Conservation (phyloP, 2,113 vertebrate genomes). For the Dolichallabes microphthalmus region DNA sequence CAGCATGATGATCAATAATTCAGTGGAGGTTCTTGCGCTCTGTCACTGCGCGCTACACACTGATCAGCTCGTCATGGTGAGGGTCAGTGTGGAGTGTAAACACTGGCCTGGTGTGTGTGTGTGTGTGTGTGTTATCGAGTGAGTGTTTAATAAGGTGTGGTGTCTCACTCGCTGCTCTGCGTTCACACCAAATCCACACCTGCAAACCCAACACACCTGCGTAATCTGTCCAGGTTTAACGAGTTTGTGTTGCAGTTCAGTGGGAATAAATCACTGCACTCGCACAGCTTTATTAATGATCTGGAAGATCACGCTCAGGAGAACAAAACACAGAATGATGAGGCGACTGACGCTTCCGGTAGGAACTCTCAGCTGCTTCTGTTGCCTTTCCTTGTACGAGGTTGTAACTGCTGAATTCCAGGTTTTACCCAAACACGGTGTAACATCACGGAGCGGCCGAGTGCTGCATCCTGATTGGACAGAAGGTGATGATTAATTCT, state of each 20-base stretch:
- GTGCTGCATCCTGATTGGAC: background rate
- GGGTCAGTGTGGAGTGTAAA: conserved; percentile 6
- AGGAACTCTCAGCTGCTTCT: background rate
- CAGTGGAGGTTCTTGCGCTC: background rate
- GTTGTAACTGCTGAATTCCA: background rate
- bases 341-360: background rate
- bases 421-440: background rate
- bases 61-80: background rate
- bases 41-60: background rate
- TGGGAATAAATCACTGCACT: background rate
- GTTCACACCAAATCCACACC: background rate
- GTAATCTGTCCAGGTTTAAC: background rate
- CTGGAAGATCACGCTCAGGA: background rate
- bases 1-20: background rate
- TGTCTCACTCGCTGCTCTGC: background rate
- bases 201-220: background rate
- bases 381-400: background rate
- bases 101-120: background rate
- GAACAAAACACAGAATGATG: background rate
- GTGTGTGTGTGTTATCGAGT: background rate
- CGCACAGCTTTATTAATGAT: background rate
- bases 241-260: background rate
- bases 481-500: background rate
- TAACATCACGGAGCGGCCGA: background rate
- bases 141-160: conserved; percentile 17